phyloP scores from a whole-genome alignment of 2,113 vertebrate genomes.

The Austrofundulus limnaeus region DNA sequence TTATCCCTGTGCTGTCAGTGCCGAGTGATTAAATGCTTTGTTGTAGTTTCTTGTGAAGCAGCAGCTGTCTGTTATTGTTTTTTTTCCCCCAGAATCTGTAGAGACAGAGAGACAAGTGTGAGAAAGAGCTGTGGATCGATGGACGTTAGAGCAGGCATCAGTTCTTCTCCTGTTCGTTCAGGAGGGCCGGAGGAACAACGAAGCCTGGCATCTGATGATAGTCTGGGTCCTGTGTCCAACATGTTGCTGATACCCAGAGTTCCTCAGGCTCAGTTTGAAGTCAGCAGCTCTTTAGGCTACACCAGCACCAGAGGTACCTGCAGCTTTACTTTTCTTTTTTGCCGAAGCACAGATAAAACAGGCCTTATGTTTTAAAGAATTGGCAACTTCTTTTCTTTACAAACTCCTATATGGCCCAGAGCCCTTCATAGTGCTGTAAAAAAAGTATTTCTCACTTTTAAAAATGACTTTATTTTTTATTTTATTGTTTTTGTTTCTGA shows the following conservation, averaged over 20 bases:
- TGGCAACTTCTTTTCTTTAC: no score
- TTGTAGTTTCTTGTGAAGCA: neutral
- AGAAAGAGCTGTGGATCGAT: constrained; percentile 91
- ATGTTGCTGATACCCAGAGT: constrained; percentile 91
- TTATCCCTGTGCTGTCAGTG: no score
- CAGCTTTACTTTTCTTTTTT: neutral
- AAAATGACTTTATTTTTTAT: no score
- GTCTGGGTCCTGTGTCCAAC: constrained; percentile 90
- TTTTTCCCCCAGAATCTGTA: constrained; percentile 75
- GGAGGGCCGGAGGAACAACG: constrained; percentile 86
- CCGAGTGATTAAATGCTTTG: no score
- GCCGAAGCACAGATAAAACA: no score
- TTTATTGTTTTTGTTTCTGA: no score
- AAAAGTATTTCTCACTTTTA: no score
- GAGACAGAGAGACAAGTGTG: constrained; percentile 83
- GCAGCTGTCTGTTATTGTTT: no score
- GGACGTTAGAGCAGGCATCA: constrained; percentile 70
- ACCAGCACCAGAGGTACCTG: constrained; percentile 91
- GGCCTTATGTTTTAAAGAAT: no score
- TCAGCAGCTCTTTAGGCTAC: constrained; percentile 98
- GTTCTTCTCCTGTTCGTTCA: constrained; percentile 80
- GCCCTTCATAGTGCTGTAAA: no score
- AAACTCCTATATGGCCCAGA: no score
- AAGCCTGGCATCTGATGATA: constrained; percentile 94
- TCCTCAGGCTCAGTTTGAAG: constrained; percentile 89